phyloP scores from a whole-genome alignment of 2,113 vertebrate genomes.

The Genyomyrus donnyi region DNA sequence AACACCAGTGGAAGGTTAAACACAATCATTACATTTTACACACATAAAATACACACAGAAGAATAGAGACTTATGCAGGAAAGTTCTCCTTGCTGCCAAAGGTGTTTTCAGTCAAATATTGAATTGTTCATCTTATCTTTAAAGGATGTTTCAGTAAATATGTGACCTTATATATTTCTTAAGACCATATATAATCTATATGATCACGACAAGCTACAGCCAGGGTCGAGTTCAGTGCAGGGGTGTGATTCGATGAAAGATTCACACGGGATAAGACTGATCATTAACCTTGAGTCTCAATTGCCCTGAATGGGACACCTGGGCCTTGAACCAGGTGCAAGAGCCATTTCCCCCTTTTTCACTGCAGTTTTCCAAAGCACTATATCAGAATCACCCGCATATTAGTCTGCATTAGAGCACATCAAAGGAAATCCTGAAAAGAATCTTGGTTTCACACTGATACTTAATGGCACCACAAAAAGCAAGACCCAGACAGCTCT shows the following conservation, averaged over 20 bases:
- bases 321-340: constrained; percentile 5
- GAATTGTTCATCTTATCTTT: not conserved
- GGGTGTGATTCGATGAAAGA: not conserved
- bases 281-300: constrained; percentile 13
- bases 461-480: not conserved
- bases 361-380: constrained; percentile 6
- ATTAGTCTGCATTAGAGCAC: constrained; percentile 11
- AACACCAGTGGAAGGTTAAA: not conserved
- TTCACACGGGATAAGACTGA: not conserved
- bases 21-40: not conserved
- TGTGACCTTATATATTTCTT: not conserved
- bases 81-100: not conserved
- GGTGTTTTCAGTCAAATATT: not conserved
- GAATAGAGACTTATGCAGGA: not conserved
- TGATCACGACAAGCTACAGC: constrained; percentile 18
- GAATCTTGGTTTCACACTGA: constrained; percentile 8
- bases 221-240: not conserved
- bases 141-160: not conserved
- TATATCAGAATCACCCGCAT: constrained; percentile 7
- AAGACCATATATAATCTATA: not conserved
- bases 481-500: constrained; percentile 1
- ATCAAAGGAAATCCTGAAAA: not conserved
- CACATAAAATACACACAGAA: not conserved
- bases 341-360: constrained; percentile 8
- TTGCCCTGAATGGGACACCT: not conserved